Evolutionary conservation across 1,140 invertebrate genomes (phyloP), one percentile per base, ranked within the genome.

Genomic region (Sminthurinus signatus): DNA sequence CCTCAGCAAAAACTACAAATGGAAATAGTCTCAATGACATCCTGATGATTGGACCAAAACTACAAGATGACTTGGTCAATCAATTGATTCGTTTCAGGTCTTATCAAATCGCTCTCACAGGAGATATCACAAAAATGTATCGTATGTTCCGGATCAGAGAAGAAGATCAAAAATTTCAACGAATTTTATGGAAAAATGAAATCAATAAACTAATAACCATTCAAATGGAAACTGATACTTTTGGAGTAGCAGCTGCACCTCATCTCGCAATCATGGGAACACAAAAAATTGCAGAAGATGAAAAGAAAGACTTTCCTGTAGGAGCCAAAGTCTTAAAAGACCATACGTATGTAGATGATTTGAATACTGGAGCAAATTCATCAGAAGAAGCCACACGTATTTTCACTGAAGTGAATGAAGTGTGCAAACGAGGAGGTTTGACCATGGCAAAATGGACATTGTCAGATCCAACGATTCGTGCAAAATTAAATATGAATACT

Each of bases 61-160:
- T 62, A 55, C 71, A 71, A 62, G 60, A 27, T 71, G 68, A 50
- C 36, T 31, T 75, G 25, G 65, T 71, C 15, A 28, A 29, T 32
- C 61, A 73, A 19, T 8, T 75, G 1, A 10, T 73, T n/a, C 32
- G 71, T 23, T 75, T 74, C 55, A 28, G 73, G 66, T 32, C 39
- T 10, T 67, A 68, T 50, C 28, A 39, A 12, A 68, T 70, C 46
- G 75, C 74, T 1, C 56, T 76, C 21, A 73, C 69, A 12, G 73
- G 73, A 17, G 76, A 78, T 64, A 75, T 78, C 2, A 65, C 72
- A 39, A 78, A 78, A 61, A 79, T 78, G 75, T 78, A 76, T 67
- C 60, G 76, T 1, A 74, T 77, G 66, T 71, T 78, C 1, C n/a
- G 66, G 27, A 64, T 80, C 0, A 54, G 75, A 57, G 29, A 65